Percentiles rank a stretch among this genome's conserved stretches.
These are phyloP conservation scores for Paradoxurus hermaphroditus DNA, from an alignment of 2,113 vertebrate species.

Conservation along the genomic window DNA sequence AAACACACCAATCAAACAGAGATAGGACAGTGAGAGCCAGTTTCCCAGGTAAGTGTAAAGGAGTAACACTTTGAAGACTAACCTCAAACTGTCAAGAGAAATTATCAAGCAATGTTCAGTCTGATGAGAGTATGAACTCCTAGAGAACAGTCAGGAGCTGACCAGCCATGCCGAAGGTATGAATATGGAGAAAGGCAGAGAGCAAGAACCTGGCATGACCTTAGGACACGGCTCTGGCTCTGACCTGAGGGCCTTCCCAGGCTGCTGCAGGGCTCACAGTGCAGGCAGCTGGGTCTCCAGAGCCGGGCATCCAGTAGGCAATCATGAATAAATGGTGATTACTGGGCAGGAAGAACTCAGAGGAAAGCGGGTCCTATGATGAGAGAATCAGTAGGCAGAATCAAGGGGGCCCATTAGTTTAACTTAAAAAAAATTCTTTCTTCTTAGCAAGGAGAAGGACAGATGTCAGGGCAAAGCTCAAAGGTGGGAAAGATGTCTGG, in stretches of 20 bases:
- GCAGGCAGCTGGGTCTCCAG: not conserved
- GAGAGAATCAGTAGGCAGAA: not conserved
- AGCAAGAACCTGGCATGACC: not conserved
- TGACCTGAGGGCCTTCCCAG: not conserved
- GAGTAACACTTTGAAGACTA: not conserved
- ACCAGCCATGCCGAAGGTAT: rapidly evolving
- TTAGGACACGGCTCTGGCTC: not conserved
- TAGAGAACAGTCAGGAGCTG: not conserved
- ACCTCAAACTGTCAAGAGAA: not conserved
- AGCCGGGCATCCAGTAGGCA: not conserved
- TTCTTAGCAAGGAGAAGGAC: not conserved
- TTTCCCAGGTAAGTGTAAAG: not conserved
- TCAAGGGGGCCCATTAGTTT: not conserved
- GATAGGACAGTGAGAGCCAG: not conserved
- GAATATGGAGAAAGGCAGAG: not conserved
- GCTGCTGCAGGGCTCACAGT: not conserved
- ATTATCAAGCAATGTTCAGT: not conserved
- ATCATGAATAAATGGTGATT: not conserved
- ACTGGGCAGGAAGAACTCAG: not conserved
- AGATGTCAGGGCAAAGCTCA: not conserved
- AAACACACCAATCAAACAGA: not conserved
- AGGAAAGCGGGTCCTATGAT: not conserved
- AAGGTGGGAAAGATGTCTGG: not conserved
- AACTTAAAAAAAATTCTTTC: not conserved
- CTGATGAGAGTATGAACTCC: not conserved